These are phyloP conservation scores for Drosophila subsilvestris DNA, from an alignment of 2,888 invertebrate genomes.

Conservation along the genomic window DNA sequence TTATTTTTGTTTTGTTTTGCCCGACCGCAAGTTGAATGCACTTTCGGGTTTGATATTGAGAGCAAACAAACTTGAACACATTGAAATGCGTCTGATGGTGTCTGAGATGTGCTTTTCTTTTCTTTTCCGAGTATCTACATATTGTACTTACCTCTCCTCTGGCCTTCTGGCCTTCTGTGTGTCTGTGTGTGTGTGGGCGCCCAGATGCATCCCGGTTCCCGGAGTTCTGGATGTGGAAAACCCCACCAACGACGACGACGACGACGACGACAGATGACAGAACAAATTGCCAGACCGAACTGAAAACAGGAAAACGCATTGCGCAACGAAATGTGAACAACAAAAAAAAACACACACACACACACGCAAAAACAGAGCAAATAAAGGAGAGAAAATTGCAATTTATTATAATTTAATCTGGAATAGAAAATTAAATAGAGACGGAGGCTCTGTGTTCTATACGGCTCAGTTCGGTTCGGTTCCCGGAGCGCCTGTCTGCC, in stretches of 20 bases:
- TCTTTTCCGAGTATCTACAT: neutral
- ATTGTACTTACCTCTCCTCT: neutral
- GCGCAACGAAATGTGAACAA: conserved; percentile 56
- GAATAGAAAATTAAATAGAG: conserved; percentile 77
- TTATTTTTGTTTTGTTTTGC: neutral
- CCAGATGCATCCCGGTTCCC: conserved; percentile 20
- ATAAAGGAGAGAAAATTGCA: conserved; percentile 59
- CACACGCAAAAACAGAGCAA: conserved; percentile 18
- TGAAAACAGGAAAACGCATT: conserved; percentile 56
- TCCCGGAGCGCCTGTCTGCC: conserved; percentile 42
- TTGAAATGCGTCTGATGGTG: neutral
- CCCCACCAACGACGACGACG: neutral
- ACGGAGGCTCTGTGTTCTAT: conserved; percentile 33
- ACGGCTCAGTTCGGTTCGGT: conserved; percentile 5
- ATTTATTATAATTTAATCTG: conserved; percentile 79
- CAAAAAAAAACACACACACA: conserved; percentile 3
- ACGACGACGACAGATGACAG: conserved; percentile 23
- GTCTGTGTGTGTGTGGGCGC: conserved; percentile 25
- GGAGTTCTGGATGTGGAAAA: conserved; percentile 23
- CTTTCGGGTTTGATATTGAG: neutral
- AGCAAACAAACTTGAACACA: neutral
- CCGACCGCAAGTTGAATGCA: neutral
- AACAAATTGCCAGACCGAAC: conserved; percentile 49
- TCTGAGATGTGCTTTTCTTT: neutral
- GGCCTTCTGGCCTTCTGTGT: neutral